A percentile compares a stretch with the other conserved stretches of the same genome.
These are phyloP conservation scores for Chaitophorus viminalis DNA, from an alignment of 2,888 invertebrate genomes.

Conservation along the genomic window DNA sequence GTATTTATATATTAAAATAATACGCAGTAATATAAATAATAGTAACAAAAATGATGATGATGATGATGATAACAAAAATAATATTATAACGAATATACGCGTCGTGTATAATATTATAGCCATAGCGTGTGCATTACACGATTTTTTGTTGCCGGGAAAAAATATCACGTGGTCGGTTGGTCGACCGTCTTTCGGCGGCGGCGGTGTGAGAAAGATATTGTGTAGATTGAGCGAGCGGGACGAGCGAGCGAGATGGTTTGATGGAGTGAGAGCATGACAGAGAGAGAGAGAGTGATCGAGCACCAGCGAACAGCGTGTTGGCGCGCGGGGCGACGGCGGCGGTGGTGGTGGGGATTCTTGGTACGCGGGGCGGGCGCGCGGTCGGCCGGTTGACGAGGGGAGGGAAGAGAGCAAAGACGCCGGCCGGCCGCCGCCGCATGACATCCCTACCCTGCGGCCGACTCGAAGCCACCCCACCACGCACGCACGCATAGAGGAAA, in stretches of 20 bases:
- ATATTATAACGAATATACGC: neutral
- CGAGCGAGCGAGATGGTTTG: neutral
- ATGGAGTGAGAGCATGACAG: neutral
- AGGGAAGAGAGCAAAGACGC: constrained; percentile 52
- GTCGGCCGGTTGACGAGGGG: neutral
- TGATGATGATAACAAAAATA: neutral
- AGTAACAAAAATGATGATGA: too few relatives aligned
- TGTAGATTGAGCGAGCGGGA: neutral
- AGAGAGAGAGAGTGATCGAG: neutral
- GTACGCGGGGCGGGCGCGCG: neutral
- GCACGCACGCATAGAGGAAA: neutral
- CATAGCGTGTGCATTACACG: neutral
- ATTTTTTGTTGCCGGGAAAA: constrained; percentile 12
- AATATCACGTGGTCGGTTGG: constrained; percentile 49
- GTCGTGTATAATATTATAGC: too few relatives aligned
- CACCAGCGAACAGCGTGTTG: neutral
- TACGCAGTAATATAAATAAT: too few relatives aligned
- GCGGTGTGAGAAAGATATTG: constrained; percentile 13
- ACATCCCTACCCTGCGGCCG: constrained; percentile 54
- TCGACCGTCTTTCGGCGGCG: constrained; percentile 20
- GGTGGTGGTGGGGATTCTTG: neutral
- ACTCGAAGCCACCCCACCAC: constrained; percentile 38
- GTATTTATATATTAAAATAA: too few relatives aligned
- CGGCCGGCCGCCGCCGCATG: constrained; percentile 53
- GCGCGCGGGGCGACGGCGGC: neutral